Evolutionary conservation across 2,113 vertebrate species (phyloP).

Genomic region (Mellivora capensis): DNA sequence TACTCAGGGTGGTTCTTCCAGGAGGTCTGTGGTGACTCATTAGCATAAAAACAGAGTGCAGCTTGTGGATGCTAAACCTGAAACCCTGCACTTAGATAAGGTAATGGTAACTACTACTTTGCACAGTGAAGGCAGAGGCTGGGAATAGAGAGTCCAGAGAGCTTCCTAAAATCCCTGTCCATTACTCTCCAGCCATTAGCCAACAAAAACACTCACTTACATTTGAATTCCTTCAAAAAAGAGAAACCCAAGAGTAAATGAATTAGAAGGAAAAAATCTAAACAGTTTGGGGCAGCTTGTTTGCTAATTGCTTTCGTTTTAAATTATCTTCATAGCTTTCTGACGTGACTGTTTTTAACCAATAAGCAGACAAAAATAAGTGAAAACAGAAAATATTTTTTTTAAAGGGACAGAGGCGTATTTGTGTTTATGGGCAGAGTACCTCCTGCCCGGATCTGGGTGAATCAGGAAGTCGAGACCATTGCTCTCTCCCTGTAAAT

Average conservation of each 20-base stretch:
- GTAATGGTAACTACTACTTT: background rate
- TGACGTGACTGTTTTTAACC: background rate
- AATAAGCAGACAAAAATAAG: slow-evolving; percentile 29
- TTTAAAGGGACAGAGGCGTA: background rate
- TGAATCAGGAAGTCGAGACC: background rate
- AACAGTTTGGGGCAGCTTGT: background rate
- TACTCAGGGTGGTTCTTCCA: too few relatives aligned
- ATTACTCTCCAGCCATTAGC: background rate
- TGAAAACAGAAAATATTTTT: background rate
- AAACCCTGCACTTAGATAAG: background rate
- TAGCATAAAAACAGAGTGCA: background rate
- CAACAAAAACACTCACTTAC: background rate
- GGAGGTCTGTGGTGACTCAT: background rate
- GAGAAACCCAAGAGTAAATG: background rate
- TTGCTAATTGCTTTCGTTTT: slow-evolving; percentile 10
- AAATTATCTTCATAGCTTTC: slow-evolving; percentile 3
- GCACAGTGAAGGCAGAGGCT: background rate
- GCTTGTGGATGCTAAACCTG: background rate
- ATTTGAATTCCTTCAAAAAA: background rate
- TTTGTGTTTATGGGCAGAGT: background rate
- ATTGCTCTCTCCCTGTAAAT: background rate
- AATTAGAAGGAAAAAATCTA: slow-evolving; percentile 7
- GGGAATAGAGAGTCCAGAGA: background rate
- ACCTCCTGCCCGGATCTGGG: background rate
- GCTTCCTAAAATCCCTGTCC: background rate